Evolutionary conservation across 2,888 invertebrate species (phyloP).

Genomic region (Nineta flava): DNA sequence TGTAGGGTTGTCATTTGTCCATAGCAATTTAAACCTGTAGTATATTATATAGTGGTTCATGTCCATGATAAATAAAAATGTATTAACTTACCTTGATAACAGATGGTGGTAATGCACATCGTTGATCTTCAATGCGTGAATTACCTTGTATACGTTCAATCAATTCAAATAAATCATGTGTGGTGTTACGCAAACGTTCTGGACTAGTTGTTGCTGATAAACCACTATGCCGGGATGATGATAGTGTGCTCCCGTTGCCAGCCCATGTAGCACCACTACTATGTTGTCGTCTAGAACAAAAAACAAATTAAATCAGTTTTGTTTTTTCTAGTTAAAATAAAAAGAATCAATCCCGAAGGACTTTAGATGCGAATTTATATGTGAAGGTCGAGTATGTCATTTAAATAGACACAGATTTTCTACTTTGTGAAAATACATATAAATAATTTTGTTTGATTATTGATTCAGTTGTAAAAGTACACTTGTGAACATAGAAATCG

Average conservation of each 20-base stretch:
- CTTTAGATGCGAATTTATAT: too few relatives aligned
- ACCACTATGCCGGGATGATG: background rate
- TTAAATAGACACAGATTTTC: too few relatives aligned
- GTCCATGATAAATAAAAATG: too few relatives aligned
- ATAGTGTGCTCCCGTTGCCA: constrained; percentile 11
- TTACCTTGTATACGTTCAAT: constrained; percentile 80
- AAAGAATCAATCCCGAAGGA: too few relatives aligned
- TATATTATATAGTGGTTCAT: too few relatives aligned
- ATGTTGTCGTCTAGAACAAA: constrained; percentile 47
- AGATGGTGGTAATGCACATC: constrained; percentile 86
- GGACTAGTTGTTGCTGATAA: constrained; percentile 22
- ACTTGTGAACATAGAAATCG: too few relatives aligned
- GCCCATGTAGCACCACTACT: constrained; percentile 20
- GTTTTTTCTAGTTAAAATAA: background rate
- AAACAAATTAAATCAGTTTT: constrained; percentile 8
- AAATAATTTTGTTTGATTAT: too few relatives aligned
- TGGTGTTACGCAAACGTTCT: constrained; percentile 35
- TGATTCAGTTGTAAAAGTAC: too few relatives aligned
- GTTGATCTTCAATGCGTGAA: constrained; percentile 90
- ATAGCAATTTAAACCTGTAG: too few relatives aligned
- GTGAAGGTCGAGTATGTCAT: too few relatives aligned
- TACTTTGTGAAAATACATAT: too few relatives aligned
- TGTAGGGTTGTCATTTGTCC: too few relatives aligned
- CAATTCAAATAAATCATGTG: constrained; percentile 78
- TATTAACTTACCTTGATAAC: constrained; percentile 63